Percentiles rank a stretch among this genome's conserved stretches.
phyloP scores from a whole-genome alignment of 2,113 vertebrate species.

The Thamnaconus septentrionalis region DNA sequence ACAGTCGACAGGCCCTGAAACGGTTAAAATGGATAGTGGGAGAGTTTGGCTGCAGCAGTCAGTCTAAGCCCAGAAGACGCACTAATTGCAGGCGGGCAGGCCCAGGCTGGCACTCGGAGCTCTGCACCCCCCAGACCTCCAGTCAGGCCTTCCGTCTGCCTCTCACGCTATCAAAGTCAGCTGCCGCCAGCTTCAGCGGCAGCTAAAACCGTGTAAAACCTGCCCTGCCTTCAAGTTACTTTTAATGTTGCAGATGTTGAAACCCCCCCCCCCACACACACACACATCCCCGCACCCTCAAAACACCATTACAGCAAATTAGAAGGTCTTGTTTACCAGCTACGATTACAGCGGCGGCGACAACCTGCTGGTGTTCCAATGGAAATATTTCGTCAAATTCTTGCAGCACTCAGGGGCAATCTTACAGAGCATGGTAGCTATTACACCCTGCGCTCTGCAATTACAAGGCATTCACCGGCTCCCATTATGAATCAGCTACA shows the following conservation, averaged over 20 bases:
- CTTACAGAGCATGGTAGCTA: constrained; percentile 12
- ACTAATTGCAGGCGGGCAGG: constrained; percentile 71
- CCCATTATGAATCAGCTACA: constrained; percentile 29
- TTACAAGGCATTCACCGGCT: constrained; percentile 33
- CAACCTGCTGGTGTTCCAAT: constrained; percentile 40
- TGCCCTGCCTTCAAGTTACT: constrained; percentile 15
- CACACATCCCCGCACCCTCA: too few relatives aligned
- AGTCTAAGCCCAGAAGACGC: constrained; percentile 62
- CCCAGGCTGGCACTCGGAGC: constrained; percentile 60
- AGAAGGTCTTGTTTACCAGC: constrained; percentile 47
- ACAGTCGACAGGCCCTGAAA: constrained; percentile 20
- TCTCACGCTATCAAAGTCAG: constrained; percentile 44
- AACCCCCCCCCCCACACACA: constrained; percentile 2
- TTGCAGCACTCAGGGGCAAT: constrained; percentile 53
- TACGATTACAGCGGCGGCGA: constrained; percentile 48
- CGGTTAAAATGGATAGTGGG: constrained; percentile 49
- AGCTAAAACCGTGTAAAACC: constrained; percentile 14
- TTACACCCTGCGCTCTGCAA: constrained; percentile 24
- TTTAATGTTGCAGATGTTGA: constrained; percentile 24
- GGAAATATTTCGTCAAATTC: constrained; percentile 33
- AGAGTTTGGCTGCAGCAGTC: constrained; percentile 54
- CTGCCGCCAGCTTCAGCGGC: neutral
- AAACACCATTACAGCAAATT: constrained; percentile 42
- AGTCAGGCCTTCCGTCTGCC: constrained; percentile 65
- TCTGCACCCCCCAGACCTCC: constrained; percentile 66